Evolutionary conservation across 1,140 invertebrate species (phyloP).

Genomic region (Nasonia vitripennis): DNA sequence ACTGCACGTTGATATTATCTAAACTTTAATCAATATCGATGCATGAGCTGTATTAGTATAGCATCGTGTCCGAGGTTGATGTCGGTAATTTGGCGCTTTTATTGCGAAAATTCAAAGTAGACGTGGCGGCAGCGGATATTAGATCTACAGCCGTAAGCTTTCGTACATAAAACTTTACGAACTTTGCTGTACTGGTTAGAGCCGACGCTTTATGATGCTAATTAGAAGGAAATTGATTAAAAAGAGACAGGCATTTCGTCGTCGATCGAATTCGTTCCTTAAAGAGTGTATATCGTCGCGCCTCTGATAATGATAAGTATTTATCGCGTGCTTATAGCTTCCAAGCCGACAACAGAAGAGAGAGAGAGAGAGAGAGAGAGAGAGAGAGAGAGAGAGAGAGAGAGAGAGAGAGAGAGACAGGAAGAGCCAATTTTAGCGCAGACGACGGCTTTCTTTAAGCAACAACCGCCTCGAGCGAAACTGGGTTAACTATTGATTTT

Average conservation of each 20-base stretch:
- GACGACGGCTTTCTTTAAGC: constrained; percentile 15
- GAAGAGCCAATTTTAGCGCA: neutral
- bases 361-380: neutral
- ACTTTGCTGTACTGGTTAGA: neutral
- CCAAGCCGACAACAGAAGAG: neutral
- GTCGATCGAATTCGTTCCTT: neutral
- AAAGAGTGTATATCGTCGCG: neutral
- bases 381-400: no score
- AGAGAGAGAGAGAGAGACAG: no score
- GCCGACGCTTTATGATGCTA: neutral
- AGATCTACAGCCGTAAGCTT: neutral
- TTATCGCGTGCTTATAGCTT: neutral
- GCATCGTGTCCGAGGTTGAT: neutral
- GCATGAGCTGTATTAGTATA: no score
- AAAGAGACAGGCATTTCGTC: neutral
- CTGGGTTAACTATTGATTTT: constrained; percentile 30
- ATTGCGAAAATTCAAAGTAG: constrained; percentile 2
- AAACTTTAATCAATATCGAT: no score
- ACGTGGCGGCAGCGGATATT: neutral
- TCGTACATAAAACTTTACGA: neutral
- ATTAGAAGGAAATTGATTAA: neutral
- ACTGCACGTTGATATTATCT: no score
- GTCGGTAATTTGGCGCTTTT: neutral
- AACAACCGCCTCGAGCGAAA: neutral
- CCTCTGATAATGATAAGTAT: neutral